Percentiles rank a stretch among this genome's conserved stretches.
These are phyloP conservation scores for Athalia cordata DNA, from an alignment of 2,888 invertebrate genomes.

Conservation along the genomic window DNA sequence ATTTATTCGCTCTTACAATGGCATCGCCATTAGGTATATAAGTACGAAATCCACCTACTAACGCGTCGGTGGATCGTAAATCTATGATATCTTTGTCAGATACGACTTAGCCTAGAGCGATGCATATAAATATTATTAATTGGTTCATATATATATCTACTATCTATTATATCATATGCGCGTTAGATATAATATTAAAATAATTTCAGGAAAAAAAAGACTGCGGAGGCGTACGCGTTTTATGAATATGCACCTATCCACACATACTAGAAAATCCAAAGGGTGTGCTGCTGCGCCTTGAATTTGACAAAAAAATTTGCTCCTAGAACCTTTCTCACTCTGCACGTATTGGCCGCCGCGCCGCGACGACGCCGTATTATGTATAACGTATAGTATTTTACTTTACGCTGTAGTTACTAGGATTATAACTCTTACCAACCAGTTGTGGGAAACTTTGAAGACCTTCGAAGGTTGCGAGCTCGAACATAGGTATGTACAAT, in stretches of 20 bases:
- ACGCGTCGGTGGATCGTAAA: conserved; percentile 38
- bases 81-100: conserved; percentile 41
- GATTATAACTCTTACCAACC: conserved; percentile 30
- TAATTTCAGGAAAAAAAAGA: too few species aligned
- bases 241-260: background rate
- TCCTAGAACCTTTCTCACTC: background rate
- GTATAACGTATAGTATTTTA: background rate
- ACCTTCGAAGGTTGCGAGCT: conserved; percentile 44
- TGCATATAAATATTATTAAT: conserved; percentile 41
- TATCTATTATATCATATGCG: too few species aligned
- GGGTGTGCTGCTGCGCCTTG: conserved; percentile 21
- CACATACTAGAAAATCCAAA: too few species aligned
- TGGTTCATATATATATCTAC: conserved; percentile 34
- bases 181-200: too few species aligned
- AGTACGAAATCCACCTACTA: too few species aligned
- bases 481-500: too few species aligned
- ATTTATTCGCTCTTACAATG: conserved; percentile 28
- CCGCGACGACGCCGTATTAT: background rate
- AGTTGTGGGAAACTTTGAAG: conserved; percentile 40
- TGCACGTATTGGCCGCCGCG: background rate
- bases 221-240: conserved; percentile 11
- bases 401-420: background rate
- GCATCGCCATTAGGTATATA: background rate
- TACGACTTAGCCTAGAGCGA: conserved; percentile 31
- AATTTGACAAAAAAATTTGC: conserved; percentile 30